Conservation (phyloP, 2,797 vertebrate species). For the Kryptopterus vitreolus region DNA sequence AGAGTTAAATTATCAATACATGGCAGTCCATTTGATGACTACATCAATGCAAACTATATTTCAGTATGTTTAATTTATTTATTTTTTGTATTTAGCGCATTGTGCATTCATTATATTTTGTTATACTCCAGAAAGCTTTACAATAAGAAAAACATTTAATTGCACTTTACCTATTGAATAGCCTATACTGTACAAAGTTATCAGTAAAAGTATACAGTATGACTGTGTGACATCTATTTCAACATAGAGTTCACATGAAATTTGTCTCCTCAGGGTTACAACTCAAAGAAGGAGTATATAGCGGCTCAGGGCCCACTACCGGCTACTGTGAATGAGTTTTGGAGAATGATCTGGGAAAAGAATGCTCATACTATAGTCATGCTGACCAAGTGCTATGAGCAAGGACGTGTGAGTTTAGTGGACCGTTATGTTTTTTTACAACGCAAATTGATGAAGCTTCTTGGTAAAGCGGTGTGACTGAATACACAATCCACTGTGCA, state of each 20-base stretch:
- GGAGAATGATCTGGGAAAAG: constrained; percentile 98
- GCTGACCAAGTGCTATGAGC: constrained; percentile 93
- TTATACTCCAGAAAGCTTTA: not conserved
- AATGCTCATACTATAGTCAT: constrained; percentile 87
- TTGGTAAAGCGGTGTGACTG: not conserved
- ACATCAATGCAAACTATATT: constrained; percentile 96
- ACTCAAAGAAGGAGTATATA: constrained; percentile 87
- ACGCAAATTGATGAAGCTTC: not conserved
- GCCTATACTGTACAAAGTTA: not conserved
- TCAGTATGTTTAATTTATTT: constrained; percentile 73
- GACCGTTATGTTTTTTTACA: not conserved
- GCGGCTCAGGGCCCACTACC: constrained; percentile 94
- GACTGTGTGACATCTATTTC: not conserved
- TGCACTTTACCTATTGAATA: not conserved
- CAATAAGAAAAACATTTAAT: not conserved
- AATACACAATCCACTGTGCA: not conserved
- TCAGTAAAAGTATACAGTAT: not conserved
- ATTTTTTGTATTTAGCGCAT: not conserved
- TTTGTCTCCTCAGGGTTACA: constrained; percentile 80
- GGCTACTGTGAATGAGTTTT: constrained; percentile 88
- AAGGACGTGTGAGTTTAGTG: constrained; percentile 83
- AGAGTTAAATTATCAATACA: constrained; percentile 89
- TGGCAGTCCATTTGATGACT: constrained; percentile 79
- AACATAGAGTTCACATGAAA: not conserved
- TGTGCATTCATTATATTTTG: constrained; percentile 7